These are phyloP conservation scores for Cartodere bifasciata DNA, from an alignment of 2,888 invertebrate species.

Conservation along the genomic window DNA sequence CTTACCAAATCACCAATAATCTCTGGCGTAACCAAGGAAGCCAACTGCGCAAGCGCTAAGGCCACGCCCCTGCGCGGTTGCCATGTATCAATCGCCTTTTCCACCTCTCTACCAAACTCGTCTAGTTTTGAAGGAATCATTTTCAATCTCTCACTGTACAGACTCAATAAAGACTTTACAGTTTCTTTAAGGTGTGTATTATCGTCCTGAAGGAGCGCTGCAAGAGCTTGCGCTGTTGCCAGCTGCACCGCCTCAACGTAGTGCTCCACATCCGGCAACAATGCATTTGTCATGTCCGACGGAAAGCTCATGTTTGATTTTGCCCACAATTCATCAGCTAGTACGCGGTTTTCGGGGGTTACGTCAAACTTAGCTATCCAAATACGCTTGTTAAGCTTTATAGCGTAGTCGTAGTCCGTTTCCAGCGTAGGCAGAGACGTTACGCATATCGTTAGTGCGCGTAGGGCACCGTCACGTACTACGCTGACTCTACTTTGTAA, in stretches of 20 bases:
- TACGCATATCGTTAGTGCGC: slow-evolving; percentile 53
- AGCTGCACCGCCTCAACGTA: slow-evolving; percentile 71
- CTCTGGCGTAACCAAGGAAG: slow-evolving; percentile 55
- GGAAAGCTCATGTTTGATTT: slow-evolving; percentile 40
- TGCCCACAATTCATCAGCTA: slow-evolving; percentile 53
- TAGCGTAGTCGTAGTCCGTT: slow-evolving; percentile 43
- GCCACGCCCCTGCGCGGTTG: slow-evolving; percentile 81
- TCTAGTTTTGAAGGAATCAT: slow-evolving; percentile 79
- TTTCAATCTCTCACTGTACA: slow-evolving; percentile 66
- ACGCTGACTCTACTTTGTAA: slow-evolving; percentile 58
- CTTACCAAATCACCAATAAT: slow-evolving; percentile 58
- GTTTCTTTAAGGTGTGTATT: slow-evolving; percentile 40
- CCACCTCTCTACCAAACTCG: slow-evolving; percentile 80
- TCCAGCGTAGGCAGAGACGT: slow-evolving; percentile 49
- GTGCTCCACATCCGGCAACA: slow-evolving; percentile 64
- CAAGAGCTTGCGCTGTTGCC: slow-evolving; percentile 70
- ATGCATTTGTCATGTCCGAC: slow-evolving; percentile 38
- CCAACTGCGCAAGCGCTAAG: slow-evolving; percentile 65
- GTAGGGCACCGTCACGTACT: slow-evolving; percentile 69
- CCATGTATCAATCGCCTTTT: slow-evolving; percentile 82
- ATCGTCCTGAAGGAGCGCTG: slow-evolving; percentile 48
- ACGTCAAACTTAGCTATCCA: slow-evolving; percentile 78
- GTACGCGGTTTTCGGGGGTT: slow-evolving; percentile 55
- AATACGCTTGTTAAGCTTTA: slow-evolving; percentile 56
- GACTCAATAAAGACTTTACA: slow-evolving; percentile 51